Evolutionary conservation across 2,888 invertebrate genomes (phyloP).

Genomic region (Parasteatoda lunata): DNA sequence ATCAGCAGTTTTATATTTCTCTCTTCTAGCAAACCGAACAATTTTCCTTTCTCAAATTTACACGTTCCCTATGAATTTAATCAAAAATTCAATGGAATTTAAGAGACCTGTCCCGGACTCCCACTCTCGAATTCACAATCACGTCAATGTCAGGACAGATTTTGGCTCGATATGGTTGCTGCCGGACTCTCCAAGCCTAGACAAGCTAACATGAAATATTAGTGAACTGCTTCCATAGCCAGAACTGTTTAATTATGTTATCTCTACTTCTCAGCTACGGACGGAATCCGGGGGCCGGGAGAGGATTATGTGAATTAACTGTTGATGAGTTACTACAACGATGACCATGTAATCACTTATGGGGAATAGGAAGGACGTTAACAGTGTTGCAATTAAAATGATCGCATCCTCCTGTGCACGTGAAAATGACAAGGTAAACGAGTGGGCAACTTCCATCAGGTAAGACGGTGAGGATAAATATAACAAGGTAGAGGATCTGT

Average conservation of each 20-base stretch:
- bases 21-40: too few species aligned
- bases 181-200: not conserved
- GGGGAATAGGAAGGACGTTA: constrained; percentile 2
- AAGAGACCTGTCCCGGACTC: not conserved
- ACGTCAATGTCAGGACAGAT: not conserved
- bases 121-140: not conserved
- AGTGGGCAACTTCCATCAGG: not conserved
- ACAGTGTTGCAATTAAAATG: constrained; percentile 38
- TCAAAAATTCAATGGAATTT: not conserved
- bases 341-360: constrained; percentile 32
- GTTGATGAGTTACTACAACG: constrained; percentile 54
- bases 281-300: not conserved
- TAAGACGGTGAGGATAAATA: not conserved
- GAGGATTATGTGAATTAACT: constrained; percentile 51
- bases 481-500: too few species aligned
- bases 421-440: constrained; percentile 18
- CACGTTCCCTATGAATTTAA: not conserved
- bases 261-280: constrained; percentile 53
- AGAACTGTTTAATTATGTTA: constrained; percentile 58
- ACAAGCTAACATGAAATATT: constrained; percentile 46
- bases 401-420: constrained; percentile 13
- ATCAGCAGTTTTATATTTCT: too few species aligned
- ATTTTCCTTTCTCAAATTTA: not conserved
- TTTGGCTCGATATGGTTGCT: not conserved
- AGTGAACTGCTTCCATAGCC: constrained; percentile 17